Evolutionary conservation across 23 tunicate species (phyloP).

Genomic region (Ascidia mentula): DNA sequence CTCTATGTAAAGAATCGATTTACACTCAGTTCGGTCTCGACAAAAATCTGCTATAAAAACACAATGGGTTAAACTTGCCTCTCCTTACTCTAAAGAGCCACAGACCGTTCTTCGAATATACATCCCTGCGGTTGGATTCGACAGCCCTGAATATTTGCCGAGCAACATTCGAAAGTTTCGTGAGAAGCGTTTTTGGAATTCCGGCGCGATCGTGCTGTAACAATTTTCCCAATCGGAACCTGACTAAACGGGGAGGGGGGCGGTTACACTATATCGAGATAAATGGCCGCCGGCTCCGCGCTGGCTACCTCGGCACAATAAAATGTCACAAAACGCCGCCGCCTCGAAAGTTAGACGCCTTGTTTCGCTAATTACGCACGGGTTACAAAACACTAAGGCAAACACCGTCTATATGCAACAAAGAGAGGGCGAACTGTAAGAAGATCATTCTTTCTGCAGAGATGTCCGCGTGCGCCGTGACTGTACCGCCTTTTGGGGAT

Average conservation of each 20-base stretch:
- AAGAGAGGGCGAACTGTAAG: constrained; percentile 4
- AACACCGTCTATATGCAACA: constrained; percentile 4
- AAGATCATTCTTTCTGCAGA: background rate
- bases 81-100: background rate
- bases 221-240: constrained; percentile 13
- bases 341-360: constrained; percentile 33
- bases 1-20: no score
- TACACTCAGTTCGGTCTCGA: background rate
- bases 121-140: background rate
- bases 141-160: background rate
- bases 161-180: background rate
- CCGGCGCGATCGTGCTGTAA: background rate
- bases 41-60: background rate
- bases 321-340: constrained; percentile 10
- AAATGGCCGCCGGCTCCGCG: constrained; percentile 32
- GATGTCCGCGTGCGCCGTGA: background rate
- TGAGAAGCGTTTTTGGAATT: background rate
- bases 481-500: background rate
- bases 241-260: background rate
- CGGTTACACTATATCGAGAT: constrained; percentile 3
- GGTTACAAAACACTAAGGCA: constrained; percentile 9
- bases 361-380: constrained; percentile 30
- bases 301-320: constrained; percentile 34
- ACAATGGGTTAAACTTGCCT: background rate
- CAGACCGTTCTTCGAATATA: background rate